A percentile compares a stretch with the other conserved stretches of the same genome.
Evolutionary conservation across 2,113 vertebrate genomes (phyloP).

Genomic region (Butastur rufipennis): DNA sequence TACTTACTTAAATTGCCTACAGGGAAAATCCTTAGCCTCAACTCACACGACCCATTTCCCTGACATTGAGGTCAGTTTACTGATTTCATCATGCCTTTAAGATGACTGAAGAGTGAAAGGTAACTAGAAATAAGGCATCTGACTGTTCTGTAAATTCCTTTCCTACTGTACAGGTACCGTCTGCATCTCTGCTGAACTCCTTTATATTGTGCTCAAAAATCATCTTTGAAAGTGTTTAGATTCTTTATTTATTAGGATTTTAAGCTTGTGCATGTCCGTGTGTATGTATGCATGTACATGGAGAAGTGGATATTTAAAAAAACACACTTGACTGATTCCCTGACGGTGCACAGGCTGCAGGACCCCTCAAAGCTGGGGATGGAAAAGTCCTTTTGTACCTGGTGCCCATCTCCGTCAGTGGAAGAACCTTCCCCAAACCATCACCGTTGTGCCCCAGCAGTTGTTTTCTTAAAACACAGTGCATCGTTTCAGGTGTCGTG

Average conservation of each 20-base stretch:
- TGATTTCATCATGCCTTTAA: neutral
- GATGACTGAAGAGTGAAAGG: neutral
- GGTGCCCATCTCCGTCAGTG: neutral
- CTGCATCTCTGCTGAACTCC: neutral
- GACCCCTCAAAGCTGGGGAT: neutral
- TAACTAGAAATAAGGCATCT: neutral
- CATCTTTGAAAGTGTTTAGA: neutral
- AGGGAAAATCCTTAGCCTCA: neutral
- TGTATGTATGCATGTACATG: accelerated
- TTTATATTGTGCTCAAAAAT: neutral
- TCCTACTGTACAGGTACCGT: neutral
- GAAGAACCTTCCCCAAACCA: neutral
- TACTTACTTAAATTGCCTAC: neutral
- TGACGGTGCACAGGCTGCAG: neutral
- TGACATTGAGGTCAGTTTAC: neutral
- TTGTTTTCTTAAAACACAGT: neutral
- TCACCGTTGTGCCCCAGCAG: neutral
- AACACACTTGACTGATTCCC: too few species aligned
- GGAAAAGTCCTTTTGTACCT: neutral
- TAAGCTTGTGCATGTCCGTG: too few species aligned
- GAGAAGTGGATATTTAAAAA: neutral
- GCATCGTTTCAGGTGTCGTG: neutral
- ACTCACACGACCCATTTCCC: neutral
- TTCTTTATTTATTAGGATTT: neutral
- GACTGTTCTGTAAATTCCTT: neutral